Base-by-base conservation (phyloP, 2,888 invertebrate species). In the Zygothrica quintamaculata region DNA sequence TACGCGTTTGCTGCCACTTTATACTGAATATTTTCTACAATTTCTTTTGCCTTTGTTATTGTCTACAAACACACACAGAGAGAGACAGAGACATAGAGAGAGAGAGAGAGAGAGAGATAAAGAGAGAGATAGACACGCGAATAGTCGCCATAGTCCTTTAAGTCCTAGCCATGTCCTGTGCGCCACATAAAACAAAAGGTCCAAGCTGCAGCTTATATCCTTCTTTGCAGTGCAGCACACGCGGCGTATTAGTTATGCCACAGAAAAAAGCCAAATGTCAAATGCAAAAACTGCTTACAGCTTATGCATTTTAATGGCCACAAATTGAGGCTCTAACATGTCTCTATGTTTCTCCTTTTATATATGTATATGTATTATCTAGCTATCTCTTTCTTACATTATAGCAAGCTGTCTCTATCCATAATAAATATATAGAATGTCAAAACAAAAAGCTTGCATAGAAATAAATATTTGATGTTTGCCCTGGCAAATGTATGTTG, bases 231-330 rank as follows among this genome's bases (percentile, higher is more conserved):
- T n/a, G n/a, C n/a, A n/a, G n/a, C 13, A 9, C 15, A 33, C 60
- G 68, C 76, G 76, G 67, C 77, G 55, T 80, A 84, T 84, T 77
- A 77, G 84, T 67, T 64, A 72, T 71, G 74, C 42, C 42, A 31
- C 72, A 55, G 25, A 64, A 61, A 61, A 59, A 69, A 59, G 6
- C 31, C 36, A 59, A 75, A 75, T 69, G 74, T 72, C 75, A 76
- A 70, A 75, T 74, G 75, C 64, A 75, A 65, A 61, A 76, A 61
- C 50, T 65, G 68, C 71, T 76, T 71, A 74, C 67, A 71, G 77
- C 74, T 77, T 80, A 58, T 81, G 80, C 80, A 81, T 85, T 81
- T 86, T 81, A 81, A 81, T 81, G 84, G 71, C 64, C 84, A 67
- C 80, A 79, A 81, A 79, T 85, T 82, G 84, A 74, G 72, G 71